These are phyloP conservation scores for Sebastes ruberrimus DNA, from an alignment of 2,797 vertebrate species.

Conservation along the genomic window DNA sequence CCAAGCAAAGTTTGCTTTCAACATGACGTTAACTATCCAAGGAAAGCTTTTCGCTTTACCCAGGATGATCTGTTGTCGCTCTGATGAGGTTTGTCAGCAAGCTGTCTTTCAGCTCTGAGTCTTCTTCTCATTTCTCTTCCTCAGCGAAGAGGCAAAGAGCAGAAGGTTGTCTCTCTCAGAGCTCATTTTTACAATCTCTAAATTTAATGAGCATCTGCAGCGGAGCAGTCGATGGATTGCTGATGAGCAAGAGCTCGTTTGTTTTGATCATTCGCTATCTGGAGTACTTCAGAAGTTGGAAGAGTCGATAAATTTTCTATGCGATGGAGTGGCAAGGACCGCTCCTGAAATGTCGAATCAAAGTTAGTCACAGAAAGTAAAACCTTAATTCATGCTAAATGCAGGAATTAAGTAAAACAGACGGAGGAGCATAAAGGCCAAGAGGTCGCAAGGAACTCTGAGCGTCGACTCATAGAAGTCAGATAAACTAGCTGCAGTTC, in stretches of 20 bases:
- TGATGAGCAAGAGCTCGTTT: constrained; percentile 63
- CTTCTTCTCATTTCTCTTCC: constrained; percentile 27
- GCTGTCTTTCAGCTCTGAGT: constrained; percentile 18
- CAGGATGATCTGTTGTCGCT: constrained; percentile 16
- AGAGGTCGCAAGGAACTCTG: background rate
- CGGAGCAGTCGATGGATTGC: constrained; percentile 42
- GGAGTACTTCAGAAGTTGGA: constrained; percentile 54
- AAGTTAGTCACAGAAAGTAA: background rate
- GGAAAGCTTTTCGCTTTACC: constrained; percentile 7
- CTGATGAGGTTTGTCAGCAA: constrained; percentile 38
- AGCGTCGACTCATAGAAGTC: background rate
- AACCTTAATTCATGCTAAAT: background rate
- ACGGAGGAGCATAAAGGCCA: background rate
- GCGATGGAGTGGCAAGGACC: constrained; percentile 8
- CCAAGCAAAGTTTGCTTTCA: constrained; percentile 41
- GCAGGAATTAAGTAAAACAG: background rate
- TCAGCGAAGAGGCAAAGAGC: constrained; percentile 19
- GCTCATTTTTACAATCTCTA: constrained; percentile 47
- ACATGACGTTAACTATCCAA: constrained; percentile 17
- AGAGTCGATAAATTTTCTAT: constrained; percentile 35
- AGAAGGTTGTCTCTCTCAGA: constrained; percentile 49
- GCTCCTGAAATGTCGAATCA: constrained; percentile 49
- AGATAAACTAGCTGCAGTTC: background rate
- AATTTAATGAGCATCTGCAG: constrained; percentile 68
- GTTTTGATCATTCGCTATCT: constrained; percentile 60